Base-by-base conservation (phyloP, 2,797 vertebrate genomes). In the Molossus molossus region DNA sequence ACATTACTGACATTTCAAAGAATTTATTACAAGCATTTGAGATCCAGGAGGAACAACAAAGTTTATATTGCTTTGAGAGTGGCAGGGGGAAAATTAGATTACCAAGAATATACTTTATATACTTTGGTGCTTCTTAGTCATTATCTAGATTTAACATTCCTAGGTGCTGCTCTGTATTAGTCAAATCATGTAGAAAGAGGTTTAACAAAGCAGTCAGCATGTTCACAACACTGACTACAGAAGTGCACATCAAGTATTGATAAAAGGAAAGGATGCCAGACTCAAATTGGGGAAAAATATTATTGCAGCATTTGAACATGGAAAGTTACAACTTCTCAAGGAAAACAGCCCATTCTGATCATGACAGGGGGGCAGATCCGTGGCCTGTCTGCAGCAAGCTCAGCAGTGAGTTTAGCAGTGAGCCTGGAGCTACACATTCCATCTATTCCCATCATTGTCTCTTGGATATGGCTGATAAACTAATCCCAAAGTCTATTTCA, bases 1-100 rank as follows among this genome's bases (percentile, higher is more conserved):
- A 3, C 96, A 86, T 98, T 97, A 97, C 86, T 97, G 93, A 97
- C 91, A 96, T 87, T 98, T 97, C 90, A 90, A 90, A 95, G 92
- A 97, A 97, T 98, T 97, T 98, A 97, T 96, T 96, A 87, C 87
- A 86, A 94, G 67, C 89, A 85, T 98, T 98, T 96, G 95, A 97
- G 92, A 97, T 96, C 83, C 69, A 84, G 95, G 94, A 97, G 94
- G 96, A 96, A 93, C 87, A 97, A 95, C 73, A 70, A 95, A 95
- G 62, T 95, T 94, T 93, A 94, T 97, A 79, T 97, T 97, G 94
- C 82, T 96, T 97, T 97, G 94, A 97, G 87, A 96, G 94, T 93
- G 93, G 87, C 92, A 92, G 92, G 94, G 87, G 77, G 29, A 87
- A 92, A 95, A 97, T 96, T 96, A 15, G 70, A 98, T 98, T 97